phyloP scores from a whole-genome alignment of 2,797 vertebrate genomes.

The Acomys russatus region DNA sequence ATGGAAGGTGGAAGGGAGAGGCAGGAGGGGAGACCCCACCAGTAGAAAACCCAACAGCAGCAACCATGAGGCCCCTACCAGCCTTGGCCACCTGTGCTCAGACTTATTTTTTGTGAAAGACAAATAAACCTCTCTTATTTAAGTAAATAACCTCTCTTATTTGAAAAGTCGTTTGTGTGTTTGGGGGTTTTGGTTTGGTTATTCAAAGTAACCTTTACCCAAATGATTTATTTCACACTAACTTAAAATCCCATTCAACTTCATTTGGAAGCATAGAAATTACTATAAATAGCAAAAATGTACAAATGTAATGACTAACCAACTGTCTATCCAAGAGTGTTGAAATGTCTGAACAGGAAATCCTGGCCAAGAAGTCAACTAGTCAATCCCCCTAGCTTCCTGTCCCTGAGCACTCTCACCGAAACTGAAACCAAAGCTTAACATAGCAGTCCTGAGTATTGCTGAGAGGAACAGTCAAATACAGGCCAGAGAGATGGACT shows the following conservation, averaged over 20 bases:
- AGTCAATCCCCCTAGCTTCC: not conserved
- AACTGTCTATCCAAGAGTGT: not conserved
- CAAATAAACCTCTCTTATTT: not conserved
- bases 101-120: not conserved
- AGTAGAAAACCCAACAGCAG: not conserved
- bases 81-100: not conserved
- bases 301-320: not conserved
- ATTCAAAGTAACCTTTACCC: slow-evolving; percentile 14
- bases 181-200: not conserved
- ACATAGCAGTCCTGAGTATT: slow-evolving; percentile 6
- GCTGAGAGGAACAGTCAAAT: not conserved
- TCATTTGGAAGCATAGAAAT: slow-evolving; percentile 53
- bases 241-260: slow-evolving; percentile 42
- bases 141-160: not conserved
- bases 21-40: not conserved
- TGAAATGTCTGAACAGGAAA: not conserved
- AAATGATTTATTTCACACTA: slow-evolving; percentile 50
- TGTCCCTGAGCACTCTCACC: slow-evolving; percentile 9
- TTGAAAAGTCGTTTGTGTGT: not conserved
- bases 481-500: not conserved
- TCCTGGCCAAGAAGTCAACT: not conserved
- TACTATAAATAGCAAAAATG: not conserved
- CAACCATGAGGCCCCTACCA: not conserved
- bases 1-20: not conserved
- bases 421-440: slow-evolving; percentile 48